phyloP scores from a whole-genome alignment of 2,113 vertebrate genomes.

The Paramisgurnus dabryanus region DNA sequence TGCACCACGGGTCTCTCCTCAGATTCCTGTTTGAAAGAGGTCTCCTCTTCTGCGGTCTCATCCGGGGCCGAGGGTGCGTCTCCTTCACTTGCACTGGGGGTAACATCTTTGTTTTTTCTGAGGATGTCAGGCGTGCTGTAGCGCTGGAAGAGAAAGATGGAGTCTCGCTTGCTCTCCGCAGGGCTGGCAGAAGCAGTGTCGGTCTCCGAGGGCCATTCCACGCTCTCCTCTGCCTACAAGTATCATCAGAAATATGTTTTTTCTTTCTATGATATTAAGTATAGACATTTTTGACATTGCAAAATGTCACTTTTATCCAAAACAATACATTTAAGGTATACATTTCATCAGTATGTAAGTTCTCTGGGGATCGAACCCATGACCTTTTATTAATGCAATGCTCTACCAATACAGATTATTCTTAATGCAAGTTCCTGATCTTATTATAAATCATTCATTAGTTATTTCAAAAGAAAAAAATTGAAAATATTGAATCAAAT shows the following conservation, averaged over 20 bases:
- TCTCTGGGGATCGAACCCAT: too few species aligned
- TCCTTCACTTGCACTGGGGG: conserved; percentile 33
- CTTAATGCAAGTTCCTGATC: too few species aligned
- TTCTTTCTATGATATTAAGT: too few species aligned
- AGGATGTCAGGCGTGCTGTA: conserved; percentile 81
- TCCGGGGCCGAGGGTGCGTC: not conserved
- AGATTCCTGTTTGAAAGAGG: conserved; percentile 5
- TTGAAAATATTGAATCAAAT: not conserved
- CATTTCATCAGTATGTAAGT: too few species aligned
- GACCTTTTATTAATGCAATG: too few species aligned
- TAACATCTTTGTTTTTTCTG: conserved; percentile 65
- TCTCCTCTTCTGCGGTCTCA: not conserved
- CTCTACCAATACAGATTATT: too few species aligned
- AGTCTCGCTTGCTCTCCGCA: conserved; percentile 60
- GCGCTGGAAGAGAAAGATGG: conserved; percentile 50
- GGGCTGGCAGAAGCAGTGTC: conserved; percentile 44
- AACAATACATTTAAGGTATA: too few species aligned
- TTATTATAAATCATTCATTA: not conserved
- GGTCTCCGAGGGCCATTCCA: conserved; percentile 42
- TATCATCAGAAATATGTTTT: not conserved
- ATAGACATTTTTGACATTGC: too few species aligned
- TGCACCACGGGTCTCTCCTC: conserved; percentile 39
- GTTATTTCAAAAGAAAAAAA: not conserved
- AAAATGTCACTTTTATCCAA: too few species aligned
- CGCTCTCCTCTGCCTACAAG: conserved; percentile 60